Evolutionary conservation across 53 echinoderm and acorn worm genomes (phyloP), one percentile per base, ranked within the genome.

Genomic region (Arbacia lixula): DNA sequence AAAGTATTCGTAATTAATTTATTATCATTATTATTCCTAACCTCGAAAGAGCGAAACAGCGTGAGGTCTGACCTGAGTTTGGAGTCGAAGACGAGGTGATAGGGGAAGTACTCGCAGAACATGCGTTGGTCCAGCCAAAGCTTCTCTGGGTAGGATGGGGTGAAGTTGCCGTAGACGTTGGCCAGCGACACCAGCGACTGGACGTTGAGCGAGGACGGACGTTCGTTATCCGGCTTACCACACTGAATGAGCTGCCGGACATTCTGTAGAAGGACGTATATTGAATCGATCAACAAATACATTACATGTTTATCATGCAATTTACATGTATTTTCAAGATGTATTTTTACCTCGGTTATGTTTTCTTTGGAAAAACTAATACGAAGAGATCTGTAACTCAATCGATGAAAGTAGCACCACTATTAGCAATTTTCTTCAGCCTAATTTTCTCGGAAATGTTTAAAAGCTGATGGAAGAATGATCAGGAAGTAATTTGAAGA

Each of bases 71-170:
- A n/a, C n/a, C n/a, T n/a, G 28, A 98, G 71, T n/a, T 92, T 85
- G 4, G 85, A 81, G 75, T 94, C 88, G 56, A 98, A 98, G 43
- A 98, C 94, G 19, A 98, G 78, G 71, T 98, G 98, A 66, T 92
- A 98, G 31, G 98, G 98, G 38, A 98, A 98, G 61, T 89, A 94
- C 76, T 98, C 92, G 76, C 98, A 98, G 67, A 98, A 98, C 24
- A 92, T 84, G 37, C 94, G 79, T 60, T 94, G 94, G 36, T 90
- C 92, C 67, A 98, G 85, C 98, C 98, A 98, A 46, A 98, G 83
- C 50, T 93, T 94, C 55, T 98, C 93, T 37, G 98, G 98, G 74
- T 86, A 98, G 32, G 77, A 53, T 2, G 98, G 98, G 0, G 74
- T 72, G 89, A 98, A 98, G 19, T 68, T 89, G 9, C 91, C 89